phyloP scores from a whole-genome alignment of 2,888 invertebrate species.

The Epistrophe grossulariae region DNA sequence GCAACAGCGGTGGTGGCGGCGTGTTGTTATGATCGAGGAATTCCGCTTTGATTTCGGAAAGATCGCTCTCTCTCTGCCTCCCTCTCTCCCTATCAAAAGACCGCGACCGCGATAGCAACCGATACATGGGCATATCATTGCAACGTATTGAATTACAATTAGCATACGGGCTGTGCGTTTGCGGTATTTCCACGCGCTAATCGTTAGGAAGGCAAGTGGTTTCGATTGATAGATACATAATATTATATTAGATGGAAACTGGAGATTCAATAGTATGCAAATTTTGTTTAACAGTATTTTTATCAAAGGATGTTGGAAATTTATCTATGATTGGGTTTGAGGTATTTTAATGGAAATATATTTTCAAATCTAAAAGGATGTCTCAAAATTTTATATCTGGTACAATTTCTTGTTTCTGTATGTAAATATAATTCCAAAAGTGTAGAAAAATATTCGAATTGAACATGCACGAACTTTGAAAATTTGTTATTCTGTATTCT shows the following conservation, averaged over 20 bases:
- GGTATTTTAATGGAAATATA: background rate
- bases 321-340: background rate
- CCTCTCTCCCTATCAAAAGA: background rate
- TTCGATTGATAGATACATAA: conserved; percentile 22
- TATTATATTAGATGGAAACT: background rate
- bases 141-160: conserved; percentile 72
- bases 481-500: too few relatives aligned
- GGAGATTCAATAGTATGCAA: background rate
- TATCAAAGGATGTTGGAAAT: background rate
- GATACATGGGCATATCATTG: conserved; percentile 62
- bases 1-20: background rate
- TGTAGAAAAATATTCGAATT: too few relatives aligned
- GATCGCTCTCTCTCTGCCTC: conserved; percentile 34
- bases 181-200: conserved; percentile 74
- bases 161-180: conserved; percentile 68
- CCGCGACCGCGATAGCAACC: conserved; percentile 3
- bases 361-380: too few relatives aligned
- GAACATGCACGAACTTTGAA: too few relatives aligned
- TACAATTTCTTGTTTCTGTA: too few relatives aligned
- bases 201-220: conserved; percentile 51
- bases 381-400: too few relatives aligned
- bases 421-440: too few relatives aligned
- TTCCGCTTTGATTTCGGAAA: conserved; percentile 68
- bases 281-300: conserved; percentile 14
- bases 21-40: conserved; percentile 64